phyloP scores from a whole-genome alignment of 2,113 vertebrate genomes.

The Bombycilla garrulus region DNA sequence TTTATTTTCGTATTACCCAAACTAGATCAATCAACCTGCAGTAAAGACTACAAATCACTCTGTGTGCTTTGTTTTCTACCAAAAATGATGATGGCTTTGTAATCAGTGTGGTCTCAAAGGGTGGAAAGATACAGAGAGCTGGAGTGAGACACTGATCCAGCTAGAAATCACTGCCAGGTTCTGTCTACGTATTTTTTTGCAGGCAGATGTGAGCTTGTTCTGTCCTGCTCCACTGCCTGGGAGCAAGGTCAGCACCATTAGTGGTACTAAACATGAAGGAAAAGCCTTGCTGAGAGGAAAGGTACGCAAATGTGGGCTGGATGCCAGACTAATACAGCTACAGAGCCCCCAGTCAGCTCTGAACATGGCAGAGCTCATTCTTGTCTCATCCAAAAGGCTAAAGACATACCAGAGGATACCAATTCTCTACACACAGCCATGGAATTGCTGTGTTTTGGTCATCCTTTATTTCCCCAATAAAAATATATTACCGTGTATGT shows the following conservation, averaged over 20 bases:
- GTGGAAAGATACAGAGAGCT: background rate
- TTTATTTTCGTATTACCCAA: background rate
- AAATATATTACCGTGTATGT: background rate
- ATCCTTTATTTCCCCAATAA: background rate
- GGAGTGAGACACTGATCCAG: background rate
- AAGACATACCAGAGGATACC: background rate
- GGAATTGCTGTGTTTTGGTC: background rate
- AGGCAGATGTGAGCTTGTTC: background rate
- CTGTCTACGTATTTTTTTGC: background rate
- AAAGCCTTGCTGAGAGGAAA: constrained; percentile 21
- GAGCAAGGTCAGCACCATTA: background rate
- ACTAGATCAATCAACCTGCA: background rate
- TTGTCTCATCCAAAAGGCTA: background rate
- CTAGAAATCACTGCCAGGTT: background rate
- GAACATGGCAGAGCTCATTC: background rate
- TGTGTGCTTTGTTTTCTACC: background rate
- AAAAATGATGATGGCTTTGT: background rate
- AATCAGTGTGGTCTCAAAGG: background rate
- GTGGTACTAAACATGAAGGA: background rate
- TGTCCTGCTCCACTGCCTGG: background rate
- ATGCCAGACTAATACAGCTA: background rate
- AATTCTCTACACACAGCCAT: background rate
- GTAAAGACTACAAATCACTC: background rate
- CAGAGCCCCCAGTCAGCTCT: background rate
- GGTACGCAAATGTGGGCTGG: background rate